A percentile compares a stretch with the other conserved stretches of the same genome.
These are phyloP conservation scores for Oxycera nigricornis DNA, from an alignment of 2,888 invertebrate genomes.

Conservation along the genomic window DNA sequence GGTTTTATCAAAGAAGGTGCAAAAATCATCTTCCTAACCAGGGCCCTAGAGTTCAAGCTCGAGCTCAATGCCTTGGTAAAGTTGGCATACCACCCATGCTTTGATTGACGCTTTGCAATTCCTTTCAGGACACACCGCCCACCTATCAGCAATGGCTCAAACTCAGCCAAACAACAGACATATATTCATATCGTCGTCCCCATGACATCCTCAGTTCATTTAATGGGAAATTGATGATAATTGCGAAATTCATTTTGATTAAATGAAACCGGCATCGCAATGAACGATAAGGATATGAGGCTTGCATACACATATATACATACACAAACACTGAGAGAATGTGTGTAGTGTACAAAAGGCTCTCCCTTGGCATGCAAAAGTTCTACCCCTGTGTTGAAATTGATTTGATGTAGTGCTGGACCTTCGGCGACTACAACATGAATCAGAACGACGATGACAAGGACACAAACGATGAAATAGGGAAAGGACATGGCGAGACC, in stretches of 20 bases:
- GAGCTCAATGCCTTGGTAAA: not conserved
- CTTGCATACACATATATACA: too few species aligned
- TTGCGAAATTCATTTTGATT: conserved; percentile 39
- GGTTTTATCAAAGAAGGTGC: too few species aligned
- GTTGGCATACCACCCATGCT: not conserved
- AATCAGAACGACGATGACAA: not conserved
- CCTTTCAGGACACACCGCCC: too few species aligned
- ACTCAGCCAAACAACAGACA: not conserved
- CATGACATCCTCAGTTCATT: conserved; percentile 35
- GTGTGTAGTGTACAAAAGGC: not conserved
- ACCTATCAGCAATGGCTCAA: not conserved
- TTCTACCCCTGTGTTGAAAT: not conserved
- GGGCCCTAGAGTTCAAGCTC: not conserved
- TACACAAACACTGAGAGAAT: not conserved
- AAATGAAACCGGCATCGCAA: conserved; percentile 23
- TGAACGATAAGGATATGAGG: not conserved
- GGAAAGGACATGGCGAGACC: not conserved
- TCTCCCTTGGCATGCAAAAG: not conserved
- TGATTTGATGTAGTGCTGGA: not conserved
- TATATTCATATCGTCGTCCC: not conserved
- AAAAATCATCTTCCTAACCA: not conserved
- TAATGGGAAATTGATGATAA: conserved; percentile 42
- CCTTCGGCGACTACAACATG: not conserved
- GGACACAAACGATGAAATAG: too few species aligned
- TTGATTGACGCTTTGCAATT: not conserved